Evolutionary conservation across 2,797 vertebrate genomes (phyloP).

Genomic region (Hirundo rustica): DNA sequence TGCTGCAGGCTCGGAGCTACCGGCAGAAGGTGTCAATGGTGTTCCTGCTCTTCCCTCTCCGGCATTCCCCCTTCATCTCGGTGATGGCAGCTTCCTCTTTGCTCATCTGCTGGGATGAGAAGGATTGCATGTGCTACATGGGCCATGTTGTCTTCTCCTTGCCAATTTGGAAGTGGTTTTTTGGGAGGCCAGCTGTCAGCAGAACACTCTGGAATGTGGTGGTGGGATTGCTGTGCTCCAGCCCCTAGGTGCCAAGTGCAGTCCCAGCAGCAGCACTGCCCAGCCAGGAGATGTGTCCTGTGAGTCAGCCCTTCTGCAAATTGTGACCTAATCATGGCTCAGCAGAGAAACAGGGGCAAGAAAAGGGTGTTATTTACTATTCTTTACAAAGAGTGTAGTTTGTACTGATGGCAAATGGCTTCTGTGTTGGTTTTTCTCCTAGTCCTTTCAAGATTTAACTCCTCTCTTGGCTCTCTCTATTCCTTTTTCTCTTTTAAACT

Average conservation of each 20-base stretch:
- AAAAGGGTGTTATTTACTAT: neutral
- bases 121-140: neutral
- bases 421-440: neutral
- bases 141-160: neutral
- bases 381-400: neutral
- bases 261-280: neutral
- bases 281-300: neutral
- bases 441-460: slow-evolving; percentile 17
- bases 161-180: neutral
- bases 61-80: neutral
- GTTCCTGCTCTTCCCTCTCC: neutral
- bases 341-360: neutral
- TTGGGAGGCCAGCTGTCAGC: neutral
- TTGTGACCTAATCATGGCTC: neutral
- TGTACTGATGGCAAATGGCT: neutral
- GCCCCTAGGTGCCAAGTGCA: neutral
- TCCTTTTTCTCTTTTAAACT: neutral
- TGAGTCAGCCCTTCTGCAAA: neutral
- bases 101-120: neutral
- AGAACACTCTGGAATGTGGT: fast-evolving
- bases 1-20: neutral
- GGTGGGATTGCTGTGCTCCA: neutral
- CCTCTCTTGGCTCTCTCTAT: neutral
- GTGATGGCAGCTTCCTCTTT: neutral
- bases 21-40: neutral